Evolutionary conservation across 2,797 vertebrate species (phyloP).

Genomic region (Pteronotus mesoamericanus): DNA sequence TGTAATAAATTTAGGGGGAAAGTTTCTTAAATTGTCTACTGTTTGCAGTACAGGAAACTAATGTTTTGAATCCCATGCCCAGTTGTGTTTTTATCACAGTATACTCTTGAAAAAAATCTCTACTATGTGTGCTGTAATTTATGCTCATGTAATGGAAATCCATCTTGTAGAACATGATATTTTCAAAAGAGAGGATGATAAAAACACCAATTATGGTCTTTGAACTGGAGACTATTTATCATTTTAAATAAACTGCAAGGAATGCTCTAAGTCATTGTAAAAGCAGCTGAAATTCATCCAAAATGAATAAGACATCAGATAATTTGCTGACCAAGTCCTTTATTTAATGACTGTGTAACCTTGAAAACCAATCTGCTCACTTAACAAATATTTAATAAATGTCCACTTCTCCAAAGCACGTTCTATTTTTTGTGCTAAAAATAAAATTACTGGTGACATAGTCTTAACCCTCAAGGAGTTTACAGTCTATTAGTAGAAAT

Average conservation of each 20-base stretch:
- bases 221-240: neutral
- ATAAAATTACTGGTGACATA: neutral
- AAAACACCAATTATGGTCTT: neutral
- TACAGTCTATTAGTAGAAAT: neutral
- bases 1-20: neutral
- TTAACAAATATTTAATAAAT: neutral
- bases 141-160: neutral
- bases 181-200: neutral
- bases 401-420: neutral
- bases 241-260: neutral
- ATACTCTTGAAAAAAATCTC: neutral
- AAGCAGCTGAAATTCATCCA: neutral
- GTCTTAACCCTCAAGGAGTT: neutral
- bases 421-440: neutral
- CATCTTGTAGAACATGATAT: neutral
- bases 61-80: neutral
- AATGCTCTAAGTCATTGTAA: neutral
- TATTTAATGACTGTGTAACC: neutral
- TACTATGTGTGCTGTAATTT: neutral
- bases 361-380: neutral
- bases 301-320: neutral
- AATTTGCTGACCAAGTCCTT: neutral
- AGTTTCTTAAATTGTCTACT: neutral
- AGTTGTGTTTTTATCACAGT: neutral
- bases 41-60: neutral